phyloP scores from a whole-genome alignment of 2,113 vertebrate genomes.

The Pseudorhombus dupliciocellatus region DNA sequence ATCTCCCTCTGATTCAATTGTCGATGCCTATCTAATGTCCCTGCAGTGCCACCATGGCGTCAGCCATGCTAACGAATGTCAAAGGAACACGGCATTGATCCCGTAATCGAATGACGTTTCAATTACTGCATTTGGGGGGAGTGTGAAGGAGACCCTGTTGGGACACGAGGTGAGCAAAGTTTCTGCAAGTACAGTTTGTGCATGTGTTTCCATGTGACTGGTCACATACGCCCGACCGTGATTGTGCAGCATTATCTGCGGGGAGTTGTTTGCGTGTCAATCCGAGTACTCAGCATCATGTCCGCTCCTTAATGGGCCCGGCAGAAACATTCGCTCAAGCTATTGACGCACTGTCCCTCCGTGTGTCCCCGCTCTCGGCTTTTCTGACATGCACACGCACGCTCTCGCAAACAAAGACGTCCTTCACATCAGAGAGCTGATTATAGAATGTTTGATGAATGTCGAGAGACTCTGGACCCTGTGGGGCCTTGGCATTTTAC shows the following conservation, averaged over 20 bases:
- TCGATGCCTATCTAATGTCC: slow-evolving; percentile 39
- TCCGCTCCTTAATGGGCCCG: slow-evolving; percentile 12
- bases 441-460: slow-evolving; percentile 65
- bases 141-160: slow-evolving; percentile 24
- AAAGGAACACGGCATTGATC: slow-evolving; percentile 29
- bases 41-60: slow-evolving; percentile 16
- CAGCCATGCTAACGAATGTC: slow-evolving; percentile 38
- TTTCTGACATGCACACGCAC: slow-evolving; percentile 1
- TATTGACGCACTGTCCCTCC: slow-evolving; percentile 11
- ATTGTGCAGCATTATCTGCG: too few relatives aligned
- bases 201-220: background rate
- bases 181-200: background rate
- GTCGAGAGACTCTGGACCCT: slow-evolving; percentile 42
- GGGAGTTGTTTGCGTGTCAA: background rate
- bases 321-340: slow-evolving; percentile 29
- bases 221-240: too few relatives aligned
- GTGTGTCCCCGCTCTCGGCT: slow-evolving; percentile 21
- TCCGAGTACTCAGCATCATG: background rate
- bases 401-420: slow-evolving; percentile 37
- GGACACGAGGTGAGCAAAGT: background rate
- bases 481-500: slow-evolving; percentile 61
- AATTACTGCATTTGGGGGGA: slow-evolving; percentile 30
- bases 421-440: slow-evolving; percentile 40
- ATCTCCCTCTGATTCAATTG: slow-evolving; percentile 41
- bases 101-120: slow-evolving; percentile 41